Percentiles rank a stretch among this genome's conserved stretches.
Evolutionary conservation across 2,888 invertebrate genomes (phyloP).

Genomic region (Oxystoma pomonae): DNA sequence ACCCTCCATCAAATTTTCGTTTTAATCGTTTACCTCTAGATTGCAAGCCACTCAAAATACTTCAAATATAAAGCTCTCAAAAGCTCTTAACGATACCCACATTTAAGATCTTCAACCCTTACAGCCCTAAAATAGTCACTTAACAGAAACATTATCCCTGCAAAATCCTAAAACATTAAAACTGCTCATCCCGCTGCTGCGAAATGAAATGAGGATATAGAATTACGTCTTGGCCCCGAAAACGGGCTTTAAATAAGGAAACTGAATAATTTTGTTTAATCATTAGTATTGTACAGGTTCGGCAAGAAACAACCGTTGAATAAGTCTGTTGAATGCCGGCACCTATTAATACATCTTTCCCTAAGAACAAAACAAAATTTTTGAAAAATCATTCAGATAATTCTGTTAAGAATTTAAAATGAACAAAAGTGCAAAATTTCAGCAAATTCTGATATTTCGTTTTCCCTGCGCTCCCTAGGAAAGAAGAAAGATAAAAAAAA

Average conservation of each 20-base stretch:
- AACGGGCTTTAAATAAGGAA: not conserved
- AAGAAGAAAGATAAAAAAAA: too few relatives aligned
- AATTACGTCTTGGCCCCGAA: not conserved
- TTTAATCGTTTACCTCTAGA: not conserved
- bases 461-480: too few relatives aligned
- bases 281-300: not conserved
- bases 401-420: too few relatives aligned
- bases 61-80: not conserved
- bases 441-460: too few relatives aligned
- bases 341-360: too few relatives aligned
- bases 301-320: too few relatives aligned
- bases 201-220: not conserved
- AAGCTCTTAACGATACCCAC: not conserved
- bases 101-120: not conserved
- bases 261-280: not conserved
- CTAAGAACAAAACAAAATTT: too few relatives aligned
- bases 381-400: too few relatives aligned
- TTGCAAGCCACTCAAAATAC: not conserved
- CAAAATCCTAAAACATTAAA: not conserved
- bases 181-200: not conserved
- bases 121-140: not conserved
- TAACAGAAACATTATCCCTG: not conserved
- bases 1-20: not conserved
- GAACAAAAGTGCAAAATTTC: too few relatives aligned
- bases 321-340: too few relatives aligned